phyloP scores from a whole-genome alignment of 2,888 invertebrate genomes.

The Ennomos erosarius region DNA sequence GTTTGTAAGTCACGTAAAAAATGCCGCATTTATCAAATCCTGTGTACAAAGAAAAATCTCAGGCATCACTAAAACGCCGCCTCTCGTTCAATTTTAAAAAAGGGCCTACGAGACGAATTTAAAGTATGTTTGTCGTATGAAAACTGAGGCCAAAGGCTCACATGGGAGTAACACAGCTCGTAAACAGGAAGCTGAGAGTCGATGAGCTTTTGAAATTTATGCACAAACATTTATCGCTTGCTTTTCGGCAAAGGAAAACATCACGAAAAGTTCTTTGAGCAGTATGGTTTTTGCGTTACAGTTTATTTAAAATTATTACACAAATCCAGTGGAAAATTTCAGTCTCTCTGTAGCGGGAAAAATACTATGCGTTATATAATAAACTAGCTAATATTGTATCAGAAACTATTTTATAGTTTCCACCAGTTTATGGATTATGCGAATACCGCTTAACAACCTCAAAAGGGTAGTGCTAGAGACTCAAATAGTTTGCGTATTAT shows the following conservation, averaged over 20 bases:
- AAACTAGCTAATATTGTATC: too few relatives aligned
- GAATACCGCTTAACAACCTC: too few relatives aligned
- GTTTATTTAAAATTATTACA: too few relatives aligned
- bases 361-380: too few relatives aligned
- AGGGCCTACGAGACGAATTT: slow-evolving; percentile 37
- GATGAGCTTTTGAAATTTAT: slow-evolving; percentile 63
- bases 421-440: too few relatives aligned
- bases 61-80: slow-evolving; percentile 18
- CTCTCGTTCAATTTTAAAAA: slow-evolving; percentile 30
- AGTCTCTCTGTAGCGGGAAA: too few relatives aligned
- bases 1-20: neutral
- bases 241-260: slow-evolving; percentile 56
- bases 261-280: slow-evolving; percentile 18
- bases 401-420: too few relatives aligned
- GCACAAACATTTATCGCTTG: slow-evolving; percentile 61
- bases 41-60: slow-evolving; percentile 16
- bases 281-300: neutral
- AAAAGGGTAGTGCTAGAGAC: too few relatives aligned
- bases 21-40: too few relatives aligned
- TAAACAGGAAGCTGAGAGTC: slow-evolving; percentile 49
- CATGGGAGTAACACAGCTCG: slow-evolving; percentile 46
- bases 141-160: slow-evolving; percentile 44
- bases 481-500: too few relatives aligned
- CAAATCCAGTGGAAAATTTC: too few relatives aligned
- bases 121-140: slow-evolving; percentile 33